Conservation (phyloP, 2,888 invertebrate genomes). For the Euzetes globulus region DNA sequence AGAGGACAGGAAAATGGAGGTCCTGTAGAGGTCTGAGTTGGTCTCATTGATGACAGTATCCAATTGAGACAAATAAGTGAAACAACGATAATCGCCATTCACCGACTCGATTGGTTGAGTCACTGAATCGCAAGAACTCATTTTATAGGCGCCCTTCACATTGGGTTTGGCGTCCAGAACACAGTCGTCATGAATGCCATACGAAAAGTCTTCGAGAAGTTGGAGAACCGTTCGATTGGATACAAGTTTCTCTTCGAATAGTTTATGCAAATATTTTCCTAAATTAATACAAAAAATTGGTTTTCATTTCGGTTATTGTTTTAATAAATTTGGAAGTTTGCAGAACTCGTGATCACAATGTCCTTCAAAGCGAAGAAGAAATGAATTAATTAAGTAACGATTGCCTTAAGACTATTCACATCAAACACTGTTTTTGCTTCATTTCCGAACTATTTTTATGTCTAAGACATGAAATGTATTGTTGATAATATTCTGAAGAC, state of each 20-base stretch:
- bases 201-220: slow-evolving; percentile 13
- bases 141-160: background rate
- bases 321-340: background rate
- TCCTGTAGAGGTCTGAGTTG: background rate
- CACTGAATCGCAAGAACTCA: background rate
- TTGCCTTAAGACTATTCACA: too few relatives aligned
- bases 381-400: too few relatives aligned
- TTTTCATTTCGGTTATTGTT: background rate
- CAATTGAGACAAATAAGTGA: slow-evolving; percentile 27
- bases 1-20: slow-evolving; percentile 10
- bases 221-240: background rate
- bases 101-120: background rate
- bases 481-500: too few relatives aligned
- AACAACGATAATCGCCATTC: slow-evolving; percentile 31
- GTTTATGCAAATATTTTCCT: slow-evolving; percentile 28
- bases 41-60: background rate
- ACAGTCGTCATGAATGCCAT: slow-evolving; percentile 29
- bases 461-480: too few relatives aligned
- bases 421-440: too few relatives aligned
- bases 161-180: slow-evolving; percentile 17
- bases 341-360: background rate
- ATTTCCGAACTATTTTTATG: too few relatives aligned
- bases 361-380: too few relatives aligned
- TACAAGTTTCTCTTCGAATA: slow-evolving; percentile 19
- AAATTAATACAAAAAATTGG: background rate